Percentiles rank a stretch among this genome's conserved stretches.
Conservation (phyloP, 2,888 invertebrate genomes). For the Chorisops tibialis region DNA sequence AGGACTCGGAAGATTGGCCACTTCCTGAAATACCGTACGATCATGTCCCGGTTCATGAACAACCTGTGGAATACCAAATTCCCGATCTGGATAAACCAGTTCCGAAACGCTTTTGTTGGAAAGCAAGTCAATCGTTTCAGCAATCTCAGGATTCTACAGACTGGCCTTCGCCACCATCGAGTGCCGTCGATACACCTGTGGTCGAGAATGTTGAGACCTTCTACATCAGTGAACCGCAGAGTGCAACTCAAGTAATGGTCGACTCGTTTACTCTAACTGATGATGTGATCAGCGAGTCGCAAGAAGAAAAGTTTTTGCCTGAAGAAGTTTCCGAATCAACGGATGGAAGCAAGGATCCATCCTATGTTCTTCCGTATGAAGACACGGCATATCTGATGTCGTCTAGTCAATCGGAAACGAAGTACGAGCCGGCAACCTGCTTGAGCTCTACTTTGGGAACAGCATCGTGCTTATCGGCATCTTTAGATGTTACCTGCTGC, state of each 20-base stretch:
- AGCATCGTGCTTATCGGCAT: slow-evolving; percentile 47
- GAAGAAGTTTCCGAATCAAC: slow-evolving; percentile 48
- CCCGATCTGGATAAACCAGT: slow-evolving; percentile 50
- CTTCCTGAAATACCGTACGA: slow-evolving; percentile 66
- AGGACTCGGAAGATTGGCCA: slow-evolving; percentile 75
- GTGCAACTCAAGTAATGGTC: slow-evolving; percentile 71
- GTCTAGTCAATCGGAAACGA: slow-evolving; percentile 40
- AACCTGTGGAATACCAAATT: slow-evolving; percentile 46
- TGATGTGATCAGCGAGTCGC: slow-evolving; percentile 59
- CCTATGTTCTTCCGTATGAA: slow-evolving; percentile 44
- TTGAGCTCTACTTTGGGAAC: slow-evolving; percentile 48
- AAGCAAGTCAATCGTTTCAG: slow-evolving; percentile 45
- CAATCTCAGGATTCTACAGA: slow-evolving; percentile 70
- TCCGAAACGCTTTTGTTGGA: slow-evolving; percentile 52
- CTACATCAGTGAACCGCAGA: slow-evolving; percentile 74
- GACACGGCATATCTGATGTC: slow-evolving; percentile 50
- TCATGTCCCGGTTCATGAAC: slow-evolving; percentile 46
- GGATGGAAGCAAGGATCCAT: slow-evolving; percentile 49
- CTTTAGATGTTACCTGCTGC: slow-evolving; percentile 48
- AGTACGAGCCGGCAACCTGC: slow-evolving; percentile 45
- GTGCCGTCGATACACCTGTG: slow-evolving; percentile 66
- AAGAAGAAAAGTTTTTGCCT: slow-evolving; percentile 49
- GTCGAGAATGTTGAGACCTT: slow-evolving; percentile 77
- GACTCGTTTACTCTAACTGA: slow-evolving; percentile 66
- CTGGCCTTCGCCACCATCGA: slow-evolving; percentile 78